phyloP scores from a whole-genome alignment of 2,888 invertebrate species.

The Pemphredon lugubris region DNA sequence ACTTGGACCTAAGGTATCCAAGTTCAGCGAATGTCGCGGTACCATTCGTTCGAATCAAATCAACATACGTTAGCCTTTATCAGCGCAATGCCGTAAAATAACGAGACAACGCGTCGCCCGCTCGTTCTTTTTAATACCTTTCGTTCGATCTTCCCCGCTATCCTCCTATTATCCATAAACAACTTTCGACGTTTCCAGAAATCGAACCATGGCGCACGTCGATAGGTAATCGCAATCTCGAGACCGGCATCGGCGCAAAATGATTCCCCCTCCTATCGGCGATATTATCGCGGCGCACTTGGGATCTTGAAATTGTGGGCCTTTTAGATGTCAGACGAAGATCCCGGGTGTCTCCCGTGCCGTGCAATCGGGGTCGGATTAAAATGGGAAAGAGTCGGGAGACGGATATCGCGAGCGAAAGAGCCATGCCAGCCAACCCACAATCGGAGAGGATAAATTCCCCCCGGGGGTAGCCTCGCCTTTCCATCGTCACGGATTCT shows the following conservation, averaged over 20 bases:
- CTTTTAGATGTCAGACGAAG: background rate
- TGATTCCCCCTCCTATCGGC: too few relatives aligned
- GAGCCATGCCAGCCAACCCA: slow-evolving; percentile 28
- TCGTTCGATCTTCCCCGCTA: background rate
- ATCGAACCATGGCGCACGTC: slow-evolving; percentile 3
- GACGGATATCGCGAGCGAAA: slow-evolving; percentile 13
- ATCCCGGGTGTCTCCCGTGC: slow-evolving; percentile 6
- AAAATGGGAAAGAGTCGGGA: slow-evolving; percentile 20
- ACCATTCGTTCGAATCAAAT: slow-evolving; percentile 31
- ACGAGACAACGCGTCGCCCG: slow-evolving; percentile 39
- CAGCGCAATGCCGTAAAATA: slow-evolving; percentile 33
- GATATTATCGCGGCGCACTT: background rate
- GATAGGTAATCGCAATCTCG: background rate
- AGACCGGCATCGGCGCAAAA: too few relatives aligned
- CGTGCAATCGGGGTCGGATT: slow-evolving; percentile 17
- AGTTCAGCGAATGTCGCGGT: too few relatives aligned
- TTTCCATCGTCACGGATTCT: slow-evolving; percentile 25
- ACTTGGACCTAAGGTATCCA: too few relatives aligned
- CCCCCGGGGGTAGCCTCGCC: slow-evolving; percentile 15
- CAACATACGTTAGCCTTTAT: slow-evolving; percentile 23
- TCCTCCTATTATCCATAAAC: slow-evolving; percentile 13
- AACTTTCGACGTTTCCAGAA: slow-evolving; percentile 16
- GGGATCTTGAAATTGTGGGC: background rate
- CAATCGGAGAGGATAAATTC: slow-evolving; percentile 12
- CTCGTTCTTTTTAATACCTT: slow-evolving; percentile 1